Percentiles rank a stretch among this genome's conserved stretches.
These are phyloP conservation scores for Ommatoiulus sabulosus DNA, from an alignment of 2,888 invertebrate genomes.

Conservation along the genomic window DNA sequence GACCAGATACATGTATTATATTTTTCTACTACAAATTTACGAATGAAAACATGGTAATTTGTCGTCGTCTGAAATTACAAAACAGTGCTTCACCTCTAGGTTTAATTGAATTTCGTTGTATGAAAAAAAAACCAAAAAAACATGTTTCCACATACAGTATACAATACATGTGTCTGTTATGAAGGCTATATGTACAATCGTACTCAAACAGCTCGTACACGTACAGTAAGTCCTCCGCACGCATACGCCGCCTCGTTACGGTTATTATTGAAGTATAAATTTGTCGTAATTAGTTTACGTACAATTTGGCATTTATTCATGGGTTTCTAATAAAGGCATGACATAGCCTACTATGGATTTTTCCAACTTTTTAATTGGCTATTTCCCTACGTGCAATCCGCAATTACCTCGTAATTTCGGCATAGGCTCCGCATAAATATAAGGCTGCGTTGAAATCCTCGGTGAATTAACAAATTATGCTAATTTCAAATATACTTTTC, in stretches of 20 bases:
- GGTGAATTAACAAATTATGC: conserved; percentile 42
- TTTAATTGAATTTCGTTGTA: neutral
- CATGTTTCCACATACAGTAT: too few relatives aligned
- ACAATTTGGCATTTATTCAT: conserved; percentile 48
- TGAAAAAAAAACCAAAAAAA: neutral
- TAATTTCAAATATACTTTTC: conserved; percentile 45
- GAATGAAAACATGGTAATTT: neutral
- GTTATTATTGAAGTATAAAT: conserved; percentile 47
- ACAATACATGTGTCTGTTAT: too few relatives aligned
- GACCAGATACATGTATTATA: too few relatives aligned
- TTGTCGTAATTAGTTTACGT: conserved; percentile 34
- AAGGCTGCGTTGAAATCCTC: neutral
- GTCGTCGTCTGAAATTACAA: too few relatives aligned
- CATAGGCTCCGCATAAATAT: conserved; percentile 17
- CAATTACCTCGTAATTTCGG: neutral
- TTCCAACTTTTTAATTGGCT: conserved; percentile 19
- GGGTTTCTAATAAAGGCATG: neutral
- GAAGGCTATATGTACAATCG: too few relatives aligned
- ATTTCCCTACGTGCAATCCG: neutral
- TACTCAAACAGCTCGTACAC: too few relatives aligned
- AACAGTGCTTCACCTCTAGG: too few relatives aligned
- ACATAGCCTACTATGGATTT: neutral
- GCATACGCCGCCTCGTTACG: neutral
- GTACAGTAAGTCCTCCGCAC: too few relatives aligned
- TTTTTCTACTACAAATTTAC: too few relatives aligned